phyloP scores from a whole-genome alignment of 2,888 invertebrate species.

The Stenchaetothrips biformis region DNA sequence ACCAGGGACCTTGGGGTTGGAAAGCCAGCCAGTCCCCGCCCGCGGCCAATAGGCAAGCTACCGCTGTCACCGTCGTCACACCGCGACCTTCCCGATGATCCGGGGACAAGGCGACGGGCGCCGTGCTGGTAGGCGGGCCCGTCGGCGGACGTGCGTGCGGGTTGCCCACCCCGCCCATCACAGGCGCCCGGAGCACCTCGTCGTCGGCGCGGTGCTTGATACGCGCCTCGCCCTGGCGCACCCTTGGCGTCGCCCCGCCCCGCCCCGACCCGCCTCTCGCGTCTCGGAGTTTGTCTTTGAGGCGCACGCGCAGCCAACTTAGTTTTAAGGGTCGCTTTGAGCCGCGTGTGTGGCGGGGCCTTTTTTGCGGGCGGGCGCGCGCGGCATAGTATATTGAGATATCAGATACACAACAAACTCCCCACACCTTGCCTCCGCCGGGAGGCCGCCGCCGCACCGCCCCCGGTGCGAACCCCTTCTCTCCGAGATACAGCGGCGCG shows the following conservation, averaged over 20 bases:
- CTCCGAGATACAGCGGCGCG: not conserved
- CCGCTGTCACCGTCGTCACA: too few species aligned
- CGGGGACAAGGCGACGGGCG: not conserved
- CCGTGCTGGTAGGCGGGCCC: not conserved
- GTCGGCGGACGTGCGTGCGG: not conserved
- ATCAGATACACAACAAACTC: constrained; percentile 19
- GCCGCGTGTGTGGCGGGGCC: not conserved
- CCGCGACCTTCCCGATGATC: not conserved
- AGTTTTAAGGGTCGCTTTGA: constrained; percentile 14
- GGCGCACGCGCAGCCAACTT: not conserved
- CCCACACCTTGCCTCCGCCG: not conserved
- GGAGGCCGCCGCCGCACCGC: not conserved
- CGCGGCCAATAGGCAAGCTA: too few species aligned
- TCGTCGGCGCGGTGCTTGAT: not conserved
- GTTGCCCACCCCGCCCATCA: not conserved
- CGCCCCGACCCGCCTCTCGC: not conserved
- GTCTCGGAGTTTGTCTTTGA: not conserved
- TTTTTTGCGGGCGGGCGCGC: not conserved
- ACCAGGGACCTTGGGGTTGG: too few species aligned
- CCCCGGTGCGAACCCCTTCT: not conserved
- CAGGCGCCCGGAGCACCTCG: not conserved
- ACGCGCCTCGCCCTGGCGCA: not conserved
- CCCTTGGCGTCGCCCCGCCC: not conserved
- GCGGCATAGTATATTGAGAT: constrained; percentile 16
- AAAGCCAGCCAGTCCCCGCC: too few species aligned